Evolutionary conservation across 2,797 vertebrate species (phyloP), one percentile per base, ranked within the genome.

Genomic region (Cuniculus paca): DNA sequence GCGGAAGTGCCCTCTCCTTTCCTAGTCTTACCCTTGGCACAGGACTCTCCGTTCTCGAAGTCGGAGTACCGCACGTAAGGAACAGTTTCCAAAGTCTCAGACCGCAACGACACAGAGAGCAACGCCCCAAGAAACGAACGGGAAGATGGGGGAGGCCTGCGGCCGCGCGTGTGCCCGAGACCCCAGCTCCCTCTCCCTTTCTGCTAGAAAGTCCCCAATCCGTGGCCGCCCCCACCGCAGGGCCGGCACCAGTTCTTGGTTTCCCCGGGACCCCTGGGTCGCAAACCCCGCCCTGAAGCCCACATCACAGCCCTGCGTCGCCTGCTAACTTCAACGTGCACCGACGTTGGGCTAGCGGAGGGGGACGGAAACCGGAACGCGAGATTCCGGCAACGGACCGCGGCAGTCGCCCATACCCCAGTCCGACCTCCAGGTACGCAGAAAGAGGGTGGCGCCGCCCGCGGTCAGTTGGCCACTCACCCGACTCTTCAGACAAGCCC

Each of bases 401-500:
- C 19, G 34, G 39, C 50, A 52, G 50, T 1, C 1, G 50, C 9
- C 36, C 74, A 17, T 1, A 79, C 54, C 56, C 50, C 34, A 36
- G 72, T 72, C 36, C 0, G 52, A 70, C 77, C 3, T 14, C 2
- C 0, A 0, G 54, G 14, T 42, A 52, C 74, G n/a, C 80, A n/a
- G 22, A 0, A 72, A 3, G 12, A 0, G 63, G 77, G 90, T n/a
- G 12, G 92, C 28, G 58, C 54, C 6, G 77, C 85, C 52, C 5
- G 54, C 28, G 10, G 0, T 6, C 75, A 0, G 5, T 8, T 0
- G 72, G 36, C 48, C 36, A 96, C 97, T 98, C 83, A 98, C 97
- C 96, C 42, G 56, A 75, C 61, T 78, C 89, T 91, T 78, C 79
- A 86, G 88, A 84, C n/a, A 93, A 96, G 88, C 94, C 75, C 84